phyloP scores from a whole-genome alignment of 1,140 invertebrate genomes.

The Cyphomyrmex costatus region DNA sequence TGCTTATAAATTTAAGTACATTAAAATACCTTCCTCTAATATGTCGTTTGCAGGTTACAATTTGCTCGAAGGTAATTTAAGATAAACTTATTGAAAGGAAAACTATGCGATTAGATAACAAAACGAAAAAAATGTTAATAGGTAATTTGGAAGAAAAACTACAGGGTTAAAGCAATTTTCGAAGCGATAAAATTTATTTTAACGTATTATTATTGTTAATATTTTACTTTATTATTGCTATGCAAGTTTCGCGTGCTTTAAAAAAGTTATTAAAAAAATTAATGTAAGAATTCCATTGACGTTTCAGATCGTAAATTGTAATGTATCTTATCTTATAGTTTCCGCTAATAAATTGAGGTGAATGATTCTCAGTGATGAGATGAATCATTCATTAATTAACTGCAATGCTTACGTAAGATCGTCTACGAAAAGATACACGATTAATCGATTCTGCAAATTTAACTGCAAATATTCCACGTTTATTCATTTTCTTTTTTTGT shows the following conservation, averaged over 20 bases:
- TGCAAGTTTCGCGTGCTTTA: neutral
- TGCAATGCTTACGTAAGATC: neutral
- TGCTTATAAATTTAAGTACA: neutral
- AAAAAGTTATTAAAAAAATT: neutral
- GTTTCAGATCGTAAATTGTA: neutral
- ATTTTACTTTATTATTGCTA: neutral
- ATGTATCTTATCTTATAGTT: neutral
- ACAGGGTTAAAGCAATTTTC: neutral
- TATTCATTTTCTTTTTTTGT: neutral
- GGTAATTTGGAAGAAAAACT: neutral
- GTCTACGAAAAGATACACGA: neutral
- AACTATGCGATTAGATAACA: neutral
- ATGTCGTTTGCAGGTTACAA: neutral
- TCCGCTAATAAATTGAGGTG: slow-evolving; percentile 7
- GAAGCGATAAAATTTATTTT: neutral
- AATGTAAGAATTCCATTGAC: neutral
- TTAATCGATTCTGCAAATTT: neutral
- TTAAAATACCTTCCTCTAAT: neutral
- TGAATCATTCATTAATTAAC: slow-evolving; percentile 27
- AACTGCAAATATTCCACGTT: neutral
- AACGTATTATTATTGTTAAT: neutral
- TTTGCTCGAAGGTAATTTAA: slow-evolving; percentile 25
- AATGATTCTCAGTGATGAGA: slow-evolving; percentile 28
- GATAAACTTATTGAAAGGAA: neutral
- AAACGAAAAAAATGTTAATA: neutral